These are phyloP conservation scores for Crotalus helleri DNA, from an alignment of 2,113 vertebrate genomes.

Conservation along the genomic window DNA sequence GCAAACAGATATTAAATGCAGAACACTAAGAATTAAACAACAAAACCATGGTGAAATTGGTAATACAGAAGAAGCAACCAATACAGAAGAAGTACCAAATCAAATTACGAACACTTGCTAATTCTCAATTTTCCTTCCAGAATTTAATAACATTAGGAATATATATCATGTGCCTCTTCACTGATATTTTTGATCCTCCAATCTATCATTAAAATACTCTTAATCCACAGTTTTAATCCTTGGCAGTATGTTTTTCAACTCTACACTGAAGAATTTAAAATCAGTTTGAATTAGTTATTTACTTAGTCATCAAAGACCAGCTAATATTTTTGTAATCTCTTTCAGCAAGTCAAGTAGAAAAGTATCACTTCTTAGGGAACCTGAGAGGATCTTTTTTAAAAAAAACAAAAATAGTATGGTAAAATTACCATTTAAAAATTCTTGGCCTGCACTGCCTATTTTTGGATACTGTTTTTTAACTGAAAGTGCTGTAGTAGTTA, in stretches of 20 bases:
- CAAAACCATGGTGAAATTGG: neutral
- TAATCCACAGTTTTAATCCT: constrained; percentile 40
- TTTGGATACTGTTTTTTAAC: constrained; percentile 14
- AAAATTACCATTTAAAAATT: constrained; percentile 44
- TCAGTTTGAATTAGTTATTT: constrained; percentile 24
- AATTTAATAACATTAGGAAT: neutral
- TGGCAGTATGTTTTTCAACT: constrained; percentile 31
- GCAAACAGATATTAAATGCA: neutral
- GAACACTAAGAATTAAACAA: neutral
- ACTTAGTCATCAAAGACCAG: constrained; percentile 10
- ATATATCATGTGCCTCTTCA: neutral
- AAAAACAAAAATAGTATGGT: neutral
- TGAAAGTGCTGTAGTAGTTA: constrained; percentile 30
- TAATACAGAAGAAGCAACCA: neutral
- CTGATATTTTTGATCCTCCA: neutral
- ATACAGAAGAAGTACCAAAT: neutral
- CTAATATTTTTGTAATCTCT: constrained; percentile 5
- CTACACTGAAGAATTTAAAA: constrained; percentile 49
- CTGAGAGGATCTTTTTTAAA: neutral
- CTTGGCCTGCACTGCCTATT: constrained; percentile 31
- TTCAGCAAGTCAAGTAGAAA: constrained; percentile 48
- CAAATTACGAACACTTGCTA: neutral
- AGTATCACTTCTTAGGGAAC: constrained; percentile 24
- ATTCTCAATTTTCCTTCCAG: neutral
- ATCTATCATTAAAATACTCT: constrained; percentile 43